Evolutionary conservation across 1,140 invertebrate genomes (phyloP), one percentile per base, ranked within the genome.

Genomic region (Apis laboriosa): DNA sequence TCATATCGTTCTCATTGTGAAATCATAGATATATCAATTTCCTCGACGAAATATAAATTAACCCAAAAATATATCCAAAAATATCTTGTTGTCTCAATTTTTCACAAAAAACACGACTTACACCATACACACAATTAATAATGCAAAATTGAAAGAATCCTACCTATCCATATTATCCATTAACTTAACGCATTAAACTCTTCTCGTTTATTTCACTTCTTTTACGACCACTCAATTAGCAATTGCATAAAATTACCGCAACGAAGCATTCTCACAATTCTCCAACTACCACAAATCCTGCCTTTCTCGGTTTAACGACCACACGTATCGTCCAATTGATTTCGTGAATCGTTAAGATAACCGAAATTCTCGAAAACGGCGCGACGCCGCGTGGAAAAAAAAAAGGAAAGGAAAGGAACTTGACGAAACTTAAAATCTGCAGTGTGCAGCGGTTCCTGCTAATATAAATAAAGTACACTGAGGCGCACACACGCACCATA

Each of bases 401-500:
- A 43, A 43, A 43, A 43, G 34, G 2, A 34, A 34, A 34, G 34
- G n/a, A 58, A 58, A 43, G 3, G 9, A 34, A 9, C 55, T 34
- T 34, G 34, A 34, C 34, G 17, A 21, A 19, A 43, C 7, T 7
- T 19, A 15, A 58, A 58, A 43, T 43, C 4, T 43, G 53, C 5
- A 12, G 8, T 8, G n/a, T 17, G 43, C 71, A 34, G 11, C 55
- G 55, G 60, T 74, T 60, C 19, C 34, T 34, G 19, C 24, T 24
- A 24, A 24, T 34, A 34, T 34, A 53, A 17, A 74, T 56, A 74
- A 74, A 60, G 56, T 76, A 55, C 34, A 21, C 64, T 15, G 13
- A 58, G 15, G 64, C 34, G 64, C n/a, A 15, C 43, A 34, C 61
- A 34, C 61, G 24, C n/a, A 49, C 68, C 68, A 79, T 82, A 81